Percentiles rank a stretch among this genome's conserved stretches.
These are phyloP conservation scores for Brienomyrus brachyistius DNA, from an alignment of 2,113 vertebrate species.

Conservation along the genomic window DNA sequence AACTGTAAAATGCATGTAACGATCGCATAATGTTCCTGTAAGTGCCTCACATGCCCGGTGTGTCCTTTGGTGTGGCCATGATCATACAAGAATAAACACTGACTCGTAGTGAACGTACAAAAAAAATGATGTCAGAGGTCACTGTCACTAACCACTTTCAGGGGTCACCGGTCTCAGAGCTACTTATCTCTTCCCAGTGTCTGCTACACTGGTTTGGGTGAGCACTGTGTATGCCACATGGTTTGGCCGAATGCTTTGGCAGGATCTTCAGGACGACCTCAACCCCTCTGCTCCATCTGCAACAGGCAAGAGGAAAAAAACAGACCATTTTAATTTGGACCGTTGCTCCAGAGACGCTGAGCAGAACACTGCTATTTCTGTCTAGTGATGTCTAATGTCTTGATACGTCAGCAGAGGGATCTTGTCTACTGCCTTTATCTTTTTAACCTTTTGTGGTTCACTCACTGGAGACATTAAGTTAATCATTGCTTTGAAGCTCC, in stretches of 20 bases:
- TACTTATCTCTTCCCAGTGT: not conserved
- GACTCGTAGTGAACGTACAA: not conserved
- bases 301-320: constrained; percentile 22
- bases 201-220: not conserved
- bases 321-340: not conserved
- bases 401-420: not conserved
- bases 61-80: not conserved
- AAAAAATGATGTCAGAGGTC: not conserved
- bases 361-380: not conserved
- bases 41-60: not conserved
- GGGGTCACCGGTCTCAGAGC: not conserved
- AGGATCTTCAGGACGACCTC: constrained; percentile 56
- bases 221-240: not conserved
- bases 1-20: too few species aligned
- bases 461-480: not conserved
- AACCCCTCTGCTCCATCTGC: constrained; percentile 59
- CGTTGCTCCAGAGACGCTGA: not conserved
- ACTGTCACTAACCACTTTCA: not conserved
- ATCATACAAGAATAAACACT: not conserved
- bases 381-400: not conserved
- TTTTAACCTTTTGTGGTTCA: not conserved
- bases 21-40: too few species aligned
- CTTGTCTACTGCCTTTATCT: not conserved
- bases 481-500: not conserved
- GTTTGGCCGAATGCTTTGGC: constrained; percentile 42